phyloP scores from a whole-genome alignment of 2,113 vertebrate species.

The Antechinus flavipes region DNA sequence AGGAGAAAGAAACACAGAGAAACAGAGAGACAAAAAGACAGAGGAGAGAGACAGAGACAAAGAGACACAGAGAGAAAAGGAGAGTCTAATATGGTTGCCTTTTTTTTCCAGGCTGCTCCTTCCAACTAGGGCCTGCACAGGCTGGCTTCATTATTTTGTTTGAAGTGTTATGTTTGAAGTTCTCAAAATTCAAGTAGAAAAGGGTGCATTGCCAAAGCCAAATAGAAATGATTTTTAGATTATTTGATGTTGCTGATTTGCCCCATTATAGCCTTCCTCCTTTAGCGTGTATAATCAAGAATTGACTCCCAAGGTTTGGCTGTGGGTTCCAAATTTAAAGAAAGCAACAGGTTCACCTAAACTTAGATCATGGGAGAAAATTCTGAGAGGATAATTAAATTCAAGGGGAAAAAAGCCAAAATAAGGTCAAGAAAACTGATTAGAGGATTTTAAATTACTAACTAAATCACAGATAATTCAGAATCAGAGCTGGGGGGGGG shows the following conservation, averaged over 20 bases:
- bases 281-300: slow-evolving; percentile 1
- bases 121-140: slow-evolving; percentile 68
- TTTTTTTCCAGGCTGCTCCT: slow-evolving; percentile 63
- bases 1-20: background rate
- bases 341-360: background rate
- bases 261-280: slow-evolving; percentile 11
- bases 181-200: slow-evolving; percentile 55
- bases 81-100: slow-evolving; percentile 21
- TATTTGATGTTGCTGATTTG: slow-evolving; percentile 61
- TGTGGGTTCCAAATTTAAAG: background rate
- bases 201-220: slow-evolving; percentile 65
- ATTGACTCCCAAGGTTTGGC: background rate
- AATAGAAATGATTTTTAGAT: slow-evolving; percentile 64
- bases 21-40: no score
- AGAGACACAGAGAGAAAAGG: background rate
- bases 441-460: background rate
- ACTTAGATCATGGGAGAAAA: background rate
- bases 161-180: slow-evolving; percentile 77
- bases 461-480: background rate
- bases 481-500: background rate
- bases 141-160: slow-evolving; percentile 64
- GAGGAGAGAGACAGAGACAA: no score
- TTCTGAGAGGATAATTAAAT: background rate
- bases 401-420: slow-evolving; percentile 10
- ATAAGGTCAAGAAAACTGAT: background rate